Evolutionary conservation across 2,797 vertebrate species (phyloP).

Genomic region (Telmatherina bonti): DNA sequence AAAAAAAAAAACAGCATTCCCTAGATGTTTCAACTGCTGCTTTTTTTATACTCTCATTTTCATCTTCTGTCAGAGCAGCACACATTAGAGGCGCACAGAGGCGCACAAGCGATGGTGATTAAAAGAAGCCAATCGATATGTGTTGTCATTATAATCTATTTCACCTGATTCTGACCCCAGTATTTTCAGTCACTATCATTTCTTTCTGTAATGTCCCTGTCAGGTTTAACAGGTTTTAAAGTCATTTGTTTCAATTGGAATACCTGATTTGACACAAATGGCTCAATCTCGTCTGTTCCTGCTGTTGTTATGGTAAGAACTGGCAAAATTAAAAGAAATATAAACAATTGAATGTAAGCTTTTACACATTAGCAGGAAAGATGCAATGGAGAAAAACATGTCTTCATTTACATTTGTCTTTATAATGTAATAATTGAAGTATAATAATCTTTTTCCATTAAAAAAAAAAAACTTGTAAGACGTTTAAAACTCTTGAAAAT

Average conservation of each 20-base stretch:
- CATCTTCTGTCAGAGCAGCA: conserved; percentile 8
- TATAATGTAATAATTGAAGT: neutral
- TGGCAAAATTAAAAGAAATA: neutral
- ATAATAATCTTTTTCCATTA: neutral
- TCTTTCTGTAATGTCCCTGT: neutral
- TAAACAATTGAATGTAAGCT: neutral
- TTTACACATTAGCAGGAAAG: neutral
- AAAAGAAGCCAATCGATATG: conserved; percentile 40
- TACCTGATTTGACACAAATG: neutral
- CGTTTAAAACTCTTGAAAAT: neutral
- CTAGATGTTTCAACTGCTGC: conserved; percentile 3
- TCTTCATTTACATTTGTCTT: neutral
- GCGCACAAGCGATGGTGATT: conserved; percentile 7
- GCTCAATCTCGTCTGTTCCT: neutral
- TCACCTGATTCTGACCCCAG: conserved; percentile 39
- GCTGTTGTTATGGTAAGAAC: neutral
- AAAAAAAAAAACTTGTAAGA: neutral
- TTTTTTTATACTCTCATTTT: conserved; percentile 27
- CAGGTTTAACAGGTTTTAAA: neutral
- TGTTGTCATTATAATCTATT: conserved; percentile 34
- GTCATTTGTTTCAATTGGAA: conserved; percentile 10
- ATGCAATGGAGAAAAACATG: neutral
- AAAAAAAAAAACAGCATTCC: conserved; percentile 26
- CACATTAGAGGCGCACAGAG: conserved; percentile 1
- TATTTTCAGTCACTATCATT: conserved; percentile 17